Evolutionary conservation across 2,113 vertebrate genomes (phyloP).

Genomic region (Argyrosomus japonicus): DNA sequence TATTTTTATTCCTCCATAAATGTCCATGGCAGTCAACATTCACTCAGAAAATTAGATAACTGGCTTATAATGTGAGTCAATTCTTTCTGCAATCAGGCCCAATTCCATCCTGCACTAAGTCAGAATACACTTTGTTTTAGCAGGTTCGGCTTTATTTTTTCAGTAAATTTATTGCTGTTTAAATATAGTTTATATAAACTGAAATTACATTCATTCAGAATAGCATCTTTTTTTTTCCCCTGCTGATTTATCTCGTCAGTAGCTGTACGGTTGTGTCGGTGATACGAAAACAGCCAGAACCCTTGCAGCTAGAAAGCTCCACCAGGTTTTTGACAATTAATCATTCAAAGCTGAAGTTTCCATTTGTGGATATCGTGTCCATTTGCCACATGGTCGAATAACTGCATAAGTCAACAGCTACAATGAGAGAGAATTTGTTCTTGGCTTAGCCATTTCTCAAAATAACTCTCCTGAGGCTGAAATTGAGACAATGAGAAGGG

Average conservation of each 20-base stretch:
- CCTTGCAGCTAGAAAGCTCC: conserved; percentile 59
- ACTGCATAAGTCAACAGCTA: conserved; percentile 82
- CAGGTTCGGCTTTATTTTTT: conserved; percentile 13
- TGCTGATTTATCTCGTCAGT: conserved; percentile 26
- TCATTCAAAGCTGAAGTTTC: conserved; percentile 80
- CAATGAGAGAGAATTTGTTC: conserved; percentile 76
- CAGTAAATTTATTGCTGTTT: background rate
- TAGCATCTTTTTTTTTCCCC: background rate
- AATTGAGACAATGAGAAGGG: conserved; percentile 77
- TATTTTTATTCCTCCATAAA: conserved; percentile 46
- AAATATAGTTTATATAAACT: conserved; percentile 18
- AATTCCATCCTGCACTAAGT: conserved; percentile 6
- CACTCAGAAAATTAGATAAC: conserved; percentile 25
- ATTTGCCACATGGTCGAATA: conserved; percentile 82
- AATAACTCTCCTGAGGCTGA: conserved; percentile 80
- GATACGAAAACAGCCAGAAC: conserved; percentile 40
- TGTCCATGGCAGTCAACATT: conserved; percentile 24
- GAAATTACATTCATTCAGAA: conserved; percentile 22
- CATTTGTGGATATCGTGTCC: conserved; percentile 75
- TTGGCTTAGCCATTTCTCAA: conserved; percentile 75
- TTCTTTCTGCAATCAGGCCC: conserved; percentile 14
- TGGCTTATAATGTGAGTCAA: conserved; percentile 3
- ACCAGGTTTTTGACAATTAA: conserved; percentile 74
- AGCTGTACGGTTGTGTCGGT: conserved; percentile 10
- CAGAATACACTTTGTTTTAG: background rate